Evolutionary conservation across 2,797 vertebrate genomes (phyloP).

Genomic region (Leuciscus waleckii): DNA sequence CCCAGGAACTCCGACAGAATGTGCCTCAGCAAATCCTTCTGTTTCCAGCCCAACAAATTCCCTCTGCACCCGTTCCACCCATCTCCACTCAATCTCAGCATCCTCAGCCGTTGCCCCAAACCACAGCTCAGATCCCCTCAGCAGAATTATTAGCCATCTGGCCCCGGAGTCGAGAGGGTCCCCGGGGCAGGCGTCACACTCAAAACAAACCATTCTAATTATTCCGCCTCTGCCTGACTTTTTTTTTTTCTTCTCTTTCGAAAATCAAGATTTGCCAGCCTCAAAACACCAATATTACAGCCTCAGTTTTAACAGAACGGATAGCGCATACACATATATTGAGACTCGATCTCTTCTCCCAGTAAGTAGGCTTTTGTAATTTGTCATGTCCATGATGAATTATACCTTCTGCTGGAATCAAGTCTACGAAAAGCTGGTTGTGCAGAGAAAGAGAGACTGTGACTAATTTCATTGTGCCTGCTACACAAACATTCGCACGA

Average conservation of each 20-base stretch:
- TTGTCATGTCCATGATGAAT: conserved; percentile 80
- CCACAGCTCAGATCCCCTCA: conserved; percentile 19
- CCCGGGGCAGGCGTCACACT: conserved; percentile 45
- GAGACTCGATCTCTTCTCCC: conserved; percentile 61
- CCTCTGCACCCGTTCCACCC: conserved; percentile 14
- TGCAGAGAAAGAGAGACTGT: conserved; percentile 17
- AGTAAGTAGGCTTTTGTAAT: conserved; percentile 70
- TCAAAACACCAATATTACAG: conserved; percentile 2
- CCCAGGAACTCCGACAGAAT: conserved; percentile 30
- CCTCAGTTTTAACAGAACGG: conserved; percentile 2
- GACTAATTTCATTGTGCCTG: conserved; percentile 50
- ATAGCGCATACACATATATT: conserved; percentile 18
- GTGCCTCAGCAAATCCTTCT: conserved; percentile 40
- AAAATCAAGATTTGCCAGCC: conserved; percentile 37
- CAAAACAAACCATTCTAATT: conserved; percentile 54
- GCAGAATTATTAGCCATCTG: conserved; percentile 62
- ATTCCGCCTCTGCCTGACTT: conserved; percentile 10
- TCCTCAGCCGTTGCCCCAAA: conserved; percentile 36
- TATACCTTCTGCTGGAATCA: conserved; percentile 70
- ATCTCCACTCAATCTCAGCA: conserved; percentile 30
- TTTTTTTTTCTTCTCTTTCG: not conserved
- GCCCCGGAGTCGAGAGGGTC: conserved; percentile 33
- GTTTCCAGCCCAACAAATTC: conserved; percentile 62
- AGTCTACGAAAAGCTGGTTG: conserved; percentile 54
- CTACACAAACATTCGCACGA: conserved; percentile 44